A percentile compares a stretch with the other conserved stretches of the same genome.
Conservation (phyloP, 2,113 vertebrate species). For the Micromys minutus region DNA sequence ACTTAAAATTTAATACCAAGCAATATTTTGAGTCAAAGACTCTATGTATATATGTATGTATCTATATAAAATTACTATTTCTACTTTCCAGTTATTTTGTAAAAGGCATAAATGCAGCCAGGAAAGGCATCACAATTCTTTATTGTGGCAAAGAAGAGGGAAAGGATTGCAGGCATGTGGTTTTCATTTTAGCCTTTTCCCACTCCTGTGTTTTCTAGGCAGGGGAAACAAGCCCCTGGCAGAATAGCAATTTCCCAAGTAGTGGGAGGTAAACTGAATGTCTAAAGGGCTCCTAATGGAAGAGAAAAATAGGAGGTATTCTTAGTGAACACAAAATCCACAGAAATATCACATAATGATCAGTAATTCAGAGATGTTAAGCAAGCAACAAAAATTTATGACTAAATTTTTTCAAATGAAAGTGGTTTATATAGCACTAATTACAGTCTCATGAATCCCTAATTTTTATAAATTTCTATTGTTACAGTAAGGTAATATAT, state of each 20-base stretch:
- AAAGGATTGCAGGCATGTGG: neutral
- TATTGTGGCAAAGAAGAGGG: neutral
- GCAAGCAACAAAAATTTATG: neutral
- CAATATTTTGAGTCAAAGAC: neutral
- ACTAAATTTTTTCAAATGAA: neutral
- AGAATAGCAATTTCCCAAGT: constrained; percentile 6
- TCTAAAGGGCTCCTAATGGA: neutral
- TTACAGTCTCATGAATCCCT: neutral
- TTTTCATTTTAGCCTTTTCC: neutral
- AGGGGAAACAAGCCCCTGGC: neutral
- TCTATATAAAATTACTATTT: neutral
- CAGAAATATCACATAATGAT: neutral
- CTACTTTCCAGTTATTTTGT: neutral
- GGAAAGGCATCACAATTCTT: neutral
- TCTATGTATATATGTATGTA: neutral
- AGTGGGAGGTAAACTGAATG: neutral
- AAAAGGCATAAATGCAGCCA: neutral
- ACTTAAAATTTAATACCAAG: neutral
- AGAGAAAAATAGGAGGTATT: neutral
- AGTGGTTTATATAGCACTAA: neutral
- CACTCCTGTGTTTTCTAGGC: neutral
- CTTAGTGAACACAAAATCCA: neutral
- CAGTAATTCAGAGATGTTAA: neutral
- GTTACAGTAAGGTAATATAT: neutral
- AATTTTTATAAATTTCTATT: neutral